Conservation (phyloP, 2,888 invertebrate species). For the Heliconius ethilla region DNA sequence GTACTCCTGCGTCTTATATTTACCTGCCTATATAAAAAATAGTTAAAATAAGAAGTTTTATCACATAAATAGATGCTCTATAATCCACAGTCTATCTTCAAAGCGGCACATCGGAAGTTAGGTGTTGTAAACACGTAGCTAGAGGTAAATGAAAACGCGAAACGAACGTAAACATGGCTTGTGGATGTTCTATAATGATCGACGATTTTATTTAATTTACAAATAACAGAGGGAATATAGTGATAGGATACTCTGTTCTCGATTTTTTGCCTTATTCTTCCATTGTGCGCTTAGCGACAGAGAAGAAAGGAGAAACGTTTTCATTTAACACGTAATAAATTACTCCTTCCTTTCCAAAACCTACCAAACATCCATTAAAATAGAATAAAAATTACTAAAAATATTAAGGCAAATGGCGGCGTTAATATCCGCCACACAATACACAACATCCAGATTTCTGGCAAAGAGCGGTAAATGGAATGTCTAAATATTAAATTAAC, state of each 20-base stretch:
- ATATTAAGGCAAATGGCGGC: no score
- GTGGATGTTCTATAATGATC: conserved; percentile 37
- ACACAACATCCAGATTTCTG: no score
- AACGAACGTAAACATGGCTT: conserved; percentile 43
- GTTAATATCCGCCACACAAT: no score
- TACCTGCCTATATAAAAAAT: neutral
- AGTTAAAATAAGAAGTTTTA: neutral
- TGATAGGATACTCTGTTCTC: no score
- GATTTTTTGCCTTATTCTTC: no score
- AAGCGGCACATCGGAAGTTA: conserved; percentile 42
- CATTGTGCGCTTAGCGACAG: no score
- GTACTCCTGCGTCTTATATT: no score
- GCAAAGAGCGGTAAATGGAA: neutral
- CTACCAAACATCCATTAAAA: no score
- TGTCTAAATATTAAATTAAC: neutral
- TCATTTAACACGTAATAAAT: no score
- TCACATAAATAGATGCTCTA: neutral
- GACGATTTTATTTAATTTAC: neutral
- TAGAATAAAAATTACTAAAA: no score
- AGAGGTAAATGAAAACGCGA: conserved; percentile 45
- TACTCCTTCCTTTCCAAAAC: no score
- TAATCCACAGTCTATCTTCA: conserved; percentile 34
- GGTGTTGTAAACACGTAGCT: conserved; percentile 44
- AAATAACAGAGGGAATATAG: neutral
- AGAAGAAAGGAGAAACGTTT: no score